A percentile compares a stretch with the other conserved stretches of the same genome.
phyloP scores from a whole-genome alignment of 2,888 invertebrate genomes.

The Andricus curvator region DNA sequence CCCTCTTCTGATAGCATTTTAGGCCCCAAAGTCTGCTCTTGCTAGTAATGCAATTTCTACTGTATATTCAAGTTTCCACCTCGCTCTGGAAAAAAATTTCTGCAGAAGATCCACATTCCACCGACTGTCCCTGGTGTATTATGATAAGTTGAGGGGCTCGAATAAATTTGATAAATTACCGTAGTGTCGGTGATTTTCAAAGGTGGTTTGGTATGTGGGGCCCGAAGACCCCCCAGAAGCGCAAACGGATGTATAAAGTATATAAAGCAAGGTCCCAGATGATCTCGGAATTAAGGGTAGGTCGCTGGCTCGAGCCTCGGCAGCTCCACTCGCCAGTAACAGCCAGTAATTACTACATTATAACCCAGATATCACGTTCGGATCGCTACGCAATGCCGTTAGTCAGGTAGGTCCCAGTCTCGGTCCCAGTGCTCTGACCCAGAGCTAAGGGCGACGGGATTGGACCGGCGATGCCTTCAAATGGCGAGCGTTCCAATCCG shows the following conservation, averaged over 20 bases:
- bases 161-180: not conserved
- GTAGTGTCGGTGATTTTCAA: constrained; percentile 10
- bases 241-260: constrained; percentile 45
- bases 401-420: constrained; percentile 30
- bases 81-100: not conserved
- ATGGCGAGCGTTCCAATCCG: constrained; percentile 57
- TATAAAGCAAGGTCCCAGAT: constrained; percentile 11
- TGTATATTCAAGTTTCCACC: not conserved
- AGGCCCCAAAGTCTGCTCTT: no score
- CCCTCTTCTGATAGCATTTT: no score
- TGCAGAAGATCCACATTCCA: not conserved
- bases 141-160: not conserved
- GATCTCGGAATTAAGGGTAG: constrained; percentile 59
- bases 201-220: constrained; percentile 3
- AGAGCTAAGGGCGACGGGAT: constrained; percentile 73
- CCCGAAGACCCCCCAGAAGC: constrained; percentile 54
- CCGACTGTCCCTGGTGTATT: not conserved
- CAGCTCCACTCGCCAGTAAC: constrained; percentile 56
- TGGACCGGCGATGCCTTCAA: constrained; percentile 41
- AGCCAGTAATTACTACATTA: constrained; percentile 69
- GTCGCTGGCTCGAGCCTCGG: constrained; percentile 61
- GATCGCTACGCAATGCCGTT: constrained; percentile 68
- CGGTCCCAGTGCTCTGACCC: constrained; percentile 72
- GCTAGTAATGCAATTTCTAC: no score
- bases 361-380: constrained; percentile 72